Percentiles rank a stretch among this genome's conserved stretches.
Evolutionary conservation across 30 jellyfish, hydroid and myxozoan genomes (phyloP).

Genomic region (Nemopilema nomurai): DNA sequence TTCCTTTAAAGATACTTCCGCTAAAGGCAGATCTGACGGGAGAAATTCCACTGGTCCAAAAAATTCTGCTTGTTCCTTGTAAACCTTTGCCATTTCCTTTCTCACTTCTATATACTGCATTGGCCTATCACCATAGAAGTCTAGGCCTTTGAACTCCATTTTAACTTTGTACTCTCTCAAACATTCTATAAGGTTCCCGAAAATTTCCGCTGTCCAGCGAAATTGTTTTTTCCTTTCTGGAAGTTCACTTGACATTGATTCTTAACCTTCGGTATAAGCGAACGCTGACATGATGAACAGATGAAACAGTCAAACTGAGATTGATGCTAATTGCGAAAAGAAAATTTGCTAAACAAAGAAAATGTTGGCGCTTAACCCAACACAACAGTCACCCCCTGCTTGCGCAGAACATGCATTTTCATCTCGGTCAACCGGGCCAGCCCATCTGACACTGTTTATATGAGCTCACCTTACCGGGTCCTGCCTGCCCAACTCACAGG

Average conservation of each 20-base stretch:
- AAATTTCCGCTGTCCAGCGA: conserved; percentile 39
- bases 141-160: conserved; percentile 23
- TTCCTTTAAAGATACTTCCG: conserved; percentile 20
- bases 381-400: conserved; percentile 2
- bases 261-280: neutral
- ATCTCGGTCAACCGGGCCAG: conserved; percentile 29
- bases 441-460: conserved; percentile 23
- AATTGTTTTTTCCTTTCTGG: conserved; percentile 13
- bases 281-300: neutral
- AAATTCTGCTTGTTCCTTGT: neutral
- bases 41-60: neutral
- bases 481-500: conserved; percentile 22
- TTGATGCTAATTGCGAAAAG: too few species aligned
- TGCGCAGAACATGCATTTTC: conserved; percentile 15
- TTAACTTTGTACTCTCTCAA: conserved; percentile 11
- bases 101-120: conserved; percentile 4
- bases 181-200: neutral
- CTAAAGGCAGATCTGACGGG: neutral
- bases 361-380: neutral
- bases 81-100: conserved; percentile 6
- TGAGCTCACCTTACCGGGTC: conserved; percentile 5
- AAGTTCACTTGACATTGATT: neutral
- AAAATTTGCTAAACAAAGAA: neutral
- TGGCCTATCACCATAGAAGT: conserved; percentile 42
- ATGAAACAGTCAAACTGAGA: neutral